phyloP scores from a whole-genome alignment of 2,797 vertebrate genomes.

The Erethizon dorsatum region DNA sequence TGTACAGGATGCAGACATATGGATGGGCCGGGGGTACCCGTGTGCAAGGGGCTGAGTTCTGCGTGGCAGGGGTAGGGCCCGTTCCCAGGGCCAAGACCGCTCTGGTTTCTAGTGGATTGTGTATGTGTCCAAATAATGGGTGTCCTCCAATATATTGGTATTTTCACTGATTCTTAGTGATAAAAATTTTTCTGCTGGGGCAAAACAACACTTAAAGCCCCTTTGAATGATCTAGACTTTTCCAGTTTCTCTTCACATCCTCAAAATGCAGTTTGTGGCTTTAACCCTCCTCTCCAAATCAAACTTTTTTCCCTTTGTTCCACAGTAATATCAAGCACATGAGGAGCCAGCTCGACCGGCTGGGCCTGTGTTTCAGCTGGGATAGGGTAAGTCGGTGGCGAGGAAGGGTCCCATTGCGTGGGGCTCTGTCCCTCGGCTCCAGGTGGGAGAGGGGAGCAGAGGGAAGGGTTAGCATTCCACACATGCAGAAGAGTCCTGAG shows the following conservation, averaged over 20 bases:
- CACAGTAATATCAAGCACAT: constrained; percentile 96
- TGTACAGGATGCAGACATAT: not conserved
- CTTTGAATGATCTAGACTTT: not conserved
- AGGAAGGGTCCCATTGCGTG: fast-evolving
- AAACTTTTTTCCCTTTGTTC: constrained; percentile 66
- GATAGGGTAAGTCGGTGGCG: constrained; percentile 90
- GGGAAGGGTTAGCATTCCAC: not conserved
- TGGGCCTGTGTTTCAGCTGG: constrained; percentile 98
- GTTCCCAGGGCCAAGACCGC: not conserved
- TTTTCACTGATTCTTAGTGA: constrained; percentile 28
- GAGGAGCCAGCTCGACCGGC: constrained; percentile 94
- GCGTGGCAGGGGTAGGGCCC: not conserved
- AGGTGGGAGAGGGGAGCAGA: not conserved
- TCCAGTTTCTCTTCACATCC: not conserved
- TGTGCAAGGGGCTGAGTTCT: not conserved
- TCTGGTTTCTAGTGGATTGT: not conserved
- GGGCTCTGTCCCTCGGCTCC: not conserved
- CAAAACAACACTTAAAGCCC: not conserved
- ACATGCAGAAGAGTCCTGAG: not conserved
- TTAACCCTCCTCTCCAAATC: not conserved
- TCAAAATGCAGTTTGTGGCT: not conserved
- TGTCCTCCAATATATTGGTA: not conserved
- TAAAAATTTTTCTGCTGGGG: not conserved
- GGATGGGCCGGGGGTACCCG: not conserved
- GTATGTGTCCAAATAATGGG: not conserved